Evolutionary conservation across 2,113 vertebrate species (phyloP), one percentile per base, ranked within the genome.

Genomic region (Istiophorus platypterus): DNA sequence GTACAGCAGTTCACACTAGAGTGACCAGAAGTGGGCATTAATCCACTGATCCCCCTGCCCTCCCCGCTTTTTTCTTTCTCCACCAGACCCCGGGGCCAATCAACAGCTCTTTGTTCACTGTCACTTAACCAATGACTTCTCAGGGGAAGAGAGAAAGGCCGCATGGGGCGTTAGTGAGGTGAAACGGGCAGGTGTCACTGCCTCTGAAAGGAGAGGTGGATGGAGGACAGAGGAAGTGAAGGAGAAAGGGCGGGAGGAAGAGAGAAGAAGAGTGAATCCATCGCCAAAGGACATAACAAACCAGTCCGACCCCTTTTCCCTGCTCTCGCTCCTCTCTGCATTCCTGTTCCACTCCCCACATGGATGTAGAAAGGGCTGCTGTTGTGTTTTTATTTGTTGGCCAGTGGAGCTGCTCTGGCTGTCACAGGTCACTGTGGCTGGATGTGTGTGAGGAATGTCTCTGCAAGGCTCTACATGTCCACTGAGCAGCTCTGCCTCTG

Each of bases 21-120:
- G 84, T 89, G 89, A 89, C 87, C 91, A 82, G 81, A 83, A 92
- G 87, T 88, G 82, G 87, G 81, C 76, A 85, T 86, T 92, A 92
- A 89, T 83, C 88, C 90, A 86, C 82, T 80, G 89, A 84, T 86
- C 78, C 81, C 68, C 71, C 62, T 63, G 58, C 65, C 68, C 58
- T 41, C 77, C 66, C 61, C 34, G 39, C 37, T 58, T 81, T 81
- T 77, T 80, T 72, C 80, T 81, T 56, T 79, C 87, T 85, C 69
- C 49, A 34, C 66, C 24, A 31, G 63, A 86, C 77, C 87, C 75
- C 27, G 20, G 76, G 70, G 78, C 88, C 91, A 91, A 94, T 93
- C 91, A 93, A 86, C 91, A 88, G 78, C 49, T 86, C 85, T 91
- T 94, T 94, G 91, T 94, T 93, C 90, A 74, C 82, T 81, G 86